Percentiles rank a stretch among this genome's conserved stretches.
Evolutionary conservation across 2,113 vertebrate genomes (phyloP).

Genomic region (Dendropsophus ebraccatus): DNA sequence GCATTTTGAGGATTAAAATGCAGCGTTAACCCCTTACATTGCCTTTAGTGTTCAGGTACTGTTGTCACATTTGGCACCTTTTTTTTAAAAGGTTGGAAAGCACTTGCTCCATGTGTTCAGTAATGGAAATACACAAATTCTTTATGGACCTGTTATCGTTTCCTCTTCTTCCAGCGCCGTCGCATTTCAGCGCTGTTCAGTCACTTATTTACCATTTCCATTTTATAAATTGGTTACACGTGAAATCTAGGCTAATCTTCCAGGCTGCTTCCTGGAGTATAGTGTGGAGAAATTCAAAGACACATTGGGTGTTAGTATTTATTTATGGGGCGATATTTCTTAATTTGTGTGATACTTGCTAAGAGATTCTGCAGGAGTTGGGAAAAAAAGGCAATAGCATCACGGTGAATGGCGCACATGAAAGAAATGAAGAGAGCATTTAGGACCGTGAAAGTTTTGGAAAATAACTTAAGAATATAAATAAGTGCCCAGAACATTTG

Average conservation of each 20-base stretch:
- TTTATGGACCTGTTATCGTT: background rate
- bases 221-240: background rate
- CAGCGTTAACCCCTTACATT: background rate
- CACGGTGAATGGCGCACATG: background rate
- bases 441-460: background rate
- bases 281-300: conserved; percentile 49
- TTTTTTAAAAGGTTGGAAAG: too few relatives aligned
- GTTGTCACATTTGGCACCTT: background rate
- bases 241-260: background rate
- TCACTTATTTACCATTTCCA: conserved; percentile 4
- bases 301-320: conserved; percentile 46
- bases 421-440: background rate
- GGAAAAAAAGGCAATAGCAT: background rate
- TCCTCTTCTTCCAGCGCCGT: background rate
- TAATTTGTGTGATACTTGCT: conserved; percentile 51
- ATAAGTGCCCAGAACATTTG: background rate
- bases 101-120: too few relatives aligned
- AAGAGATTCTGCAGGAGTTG: conserved; percentile 31
- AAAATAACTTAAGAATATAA: background rate
- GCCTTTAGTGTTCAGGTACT: background rate
- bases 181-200: background rate
- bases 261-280: conserved; percentile 14
- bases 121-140: too few relatives aligned
- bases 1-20: background rate
- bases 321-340: conserved; percentile 55